Percentiles rank a stretch among this genome's conserved stretches.
Conservation (phyloP, 2,113 vertebrate species). For the Aegypius monachus region DNA sequence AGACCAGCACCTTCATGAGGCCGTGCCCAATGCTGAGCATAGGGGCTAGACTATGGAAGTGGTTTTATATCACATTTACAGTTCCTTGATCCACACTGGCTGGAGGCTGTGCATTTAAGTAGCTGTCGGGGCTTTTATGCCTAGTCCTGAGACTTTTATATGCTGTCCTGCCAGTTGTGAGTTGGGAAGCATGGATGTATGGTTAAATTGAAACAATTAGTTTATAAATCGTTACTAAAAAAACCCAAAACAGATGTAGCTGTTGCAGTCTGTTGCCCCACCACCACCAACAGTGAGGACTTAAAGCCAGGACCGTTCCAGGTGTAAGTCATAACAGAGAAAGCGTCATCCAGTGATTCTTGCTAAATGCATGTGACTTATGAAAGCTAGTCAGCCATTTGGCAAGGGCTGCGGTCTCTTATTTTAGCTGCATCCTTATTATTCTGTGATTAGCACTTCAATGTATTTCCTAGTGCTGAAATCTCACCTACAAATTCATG, state of each 20-base stretch:
- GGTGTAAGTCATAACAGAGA: not conserved
- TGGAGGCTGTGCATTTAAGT: not conserved
- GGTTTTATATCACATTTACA: not conserved
- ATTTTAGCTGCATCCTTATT: not conserved
- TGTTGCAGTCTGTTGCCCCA: not conserved
- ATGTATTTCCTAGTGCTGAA: not conserved
- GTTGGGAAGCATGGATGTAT: not conserved
- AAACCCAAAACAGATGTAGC: not conserved
- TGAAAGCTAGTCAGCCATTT: not conserved
- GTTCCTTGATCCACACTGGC: not conserved
- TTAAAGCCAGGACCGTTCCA: not conserved
- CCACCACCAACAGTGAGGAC: not conserved
- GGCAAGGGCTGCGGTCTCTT: not conserved
- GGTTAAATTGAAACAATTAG: not conserved
- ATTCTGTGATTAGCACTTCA: not conserved
- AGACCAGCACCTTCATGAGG: not conserved
- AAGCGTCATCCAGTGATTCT: not conserved
- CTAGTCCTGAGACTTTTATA: not conserved
- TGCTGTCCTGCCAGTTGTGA: not conserved
- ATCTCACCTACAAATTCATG: not conserved
- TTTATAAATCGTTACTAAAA: not conserved
- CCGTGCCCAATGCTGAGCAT: accelerated
- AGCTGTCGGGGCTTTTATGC: not conserved
- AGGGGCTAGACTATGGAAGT: not conserved
- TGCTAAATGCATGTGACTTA: not conserved